Conservation (phyloP, 2,888 invertebrate genomes). For the Agrotis exclamationis region DNA sequence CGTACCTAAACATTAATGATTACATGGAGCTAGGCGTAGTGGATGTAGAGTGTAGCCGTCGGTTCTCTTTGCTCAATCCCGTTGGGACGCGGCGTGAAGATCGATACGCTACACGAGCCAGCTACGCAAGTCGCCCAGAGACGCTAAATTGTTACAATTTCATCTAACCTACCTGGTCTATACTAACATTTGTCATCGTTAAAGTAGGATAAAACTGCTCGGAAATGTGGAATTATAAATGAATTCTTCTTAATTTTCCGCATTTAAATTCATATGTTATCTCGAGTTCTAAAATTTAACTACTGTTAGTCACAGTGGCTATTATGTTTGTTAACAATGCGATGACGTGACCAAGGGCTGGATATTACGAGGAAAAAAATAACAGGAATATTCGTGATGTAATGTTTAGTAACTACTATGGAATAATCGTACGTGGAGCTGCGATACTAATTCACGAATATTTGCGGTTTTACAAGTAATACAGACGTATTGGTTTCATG, state of each 20-base stretch:
- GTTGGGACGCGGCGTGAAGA: slow-evolving; percentile 60
- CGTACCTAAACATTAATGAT: slow-evolving; percentile 21
- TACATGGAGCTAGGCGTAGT: slow-evolving; percentile 30
- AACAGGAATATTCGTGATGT: slow-evolving; percentile 43
- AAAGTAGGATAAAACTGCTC: neutral
- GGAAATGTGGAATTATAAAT: neutral
- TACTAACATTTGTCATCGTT: slow-evolving; percentile 1
- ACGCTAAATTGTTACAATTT: slow-evolving; percentile 46
- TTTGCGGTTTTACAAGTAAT: slow-evolving; percentile 30
- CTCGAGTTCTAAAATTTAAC: slow-evolving; percentile 23
- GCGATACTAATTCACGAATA: slow-evolving; percentile 27
- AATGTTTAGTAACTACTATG: slow-evolving; percentile 13
- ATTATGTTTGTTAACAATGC: slow-evolving; percentile 45
- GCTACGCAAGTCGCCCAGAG: slow-evolving; percentile 51
- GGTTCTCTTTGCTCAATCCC: slow-evolving; percentile 55
- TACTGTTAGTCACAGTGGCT: slow-evolving; percentile 23
- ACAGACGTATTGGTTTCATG: slow-evolving; percentile 27
- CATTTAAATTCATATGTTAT: slow-evolving; percentile 25
- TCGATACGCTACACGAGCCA: slow-evolving; percentile 58
- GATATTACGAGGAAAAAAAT: slow-evolving; percentile 58
- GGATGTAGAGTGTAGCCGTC: slow-evolving; percentile 30
- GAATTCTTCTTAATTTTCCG: slow-evolving; percentile 2
- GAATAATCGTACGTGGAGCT: slow-evolving; percentile 4
- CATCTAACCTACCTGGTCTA: slow-evolving; percentile 16
- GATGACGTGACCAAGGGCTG: slow-evolving; percentile 34